phyloP scores from a whole-genome alignment of 1,140 invertebrate species.

The Caenorhabditis remanei region DNA sequence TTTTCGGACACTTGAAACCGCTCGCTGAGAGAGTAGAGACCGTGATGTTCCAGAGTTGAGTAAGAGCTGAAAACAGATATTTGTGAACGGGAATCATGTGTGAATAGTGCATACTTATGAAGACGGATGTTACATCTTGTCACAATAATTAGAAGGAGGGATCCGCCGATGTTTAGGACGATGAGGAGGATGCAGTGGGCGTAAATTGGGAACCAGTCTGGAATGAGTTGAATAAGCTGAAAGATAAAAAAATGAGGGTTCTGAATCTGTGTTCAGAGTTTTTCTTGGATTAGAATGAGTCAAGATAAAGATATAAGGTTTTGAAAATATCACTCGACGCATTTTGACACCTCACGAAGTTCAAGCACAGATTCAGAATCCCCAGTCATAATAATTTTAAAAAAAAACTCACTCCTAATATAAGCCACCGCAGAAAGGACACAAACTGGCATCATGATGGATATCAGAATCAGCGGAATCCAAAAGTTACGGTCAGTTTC shows the following conservation, averaged over 20 bases:
- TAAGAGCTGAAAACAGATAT: not conserved
- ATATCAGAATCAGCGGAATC: constrained; percentile 6
- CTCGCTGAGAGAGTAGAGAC: constrained; percentile 34
- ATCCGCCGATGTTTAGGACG: constrained; percentile 22
- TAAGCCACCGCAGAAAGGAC: not conserved
- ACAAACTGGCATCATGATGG: constrained; percentile 32
- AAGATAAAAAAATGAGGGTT: no score
- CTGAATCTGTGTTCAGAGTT: not conserved
- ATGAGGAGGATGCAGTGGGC: constrained; percentile 4
- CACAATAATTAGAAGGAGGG: constrained; percentile 21
- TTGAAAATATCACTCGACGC: no score
- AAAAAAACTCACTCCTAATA: not conserved
- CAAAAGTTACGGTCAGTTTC: constrained; percentile 24
- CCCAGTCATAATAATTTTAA: not conserved
- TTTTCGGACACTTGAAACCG: constrained; percentile 51
- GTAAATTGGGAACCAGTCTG: constrained; percentile 40
- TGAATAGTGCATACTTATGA: not conserved
- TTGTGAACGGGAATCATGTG: not conserved
- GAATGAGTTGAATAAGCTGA: no score
- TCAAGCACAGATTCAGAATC: not conserved
- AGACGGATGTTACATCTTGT: constrained; percentile 38
- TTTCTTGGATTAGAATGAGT: not conserved
- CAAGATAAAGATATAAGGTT: no score
- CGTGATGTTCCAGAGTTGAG: constrained; percentile 30
- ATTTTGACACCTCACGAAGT: not conserved